Conservation (phyloP, 2,888 invertebrate genomes). For the Lithosia quadra region DNA sequence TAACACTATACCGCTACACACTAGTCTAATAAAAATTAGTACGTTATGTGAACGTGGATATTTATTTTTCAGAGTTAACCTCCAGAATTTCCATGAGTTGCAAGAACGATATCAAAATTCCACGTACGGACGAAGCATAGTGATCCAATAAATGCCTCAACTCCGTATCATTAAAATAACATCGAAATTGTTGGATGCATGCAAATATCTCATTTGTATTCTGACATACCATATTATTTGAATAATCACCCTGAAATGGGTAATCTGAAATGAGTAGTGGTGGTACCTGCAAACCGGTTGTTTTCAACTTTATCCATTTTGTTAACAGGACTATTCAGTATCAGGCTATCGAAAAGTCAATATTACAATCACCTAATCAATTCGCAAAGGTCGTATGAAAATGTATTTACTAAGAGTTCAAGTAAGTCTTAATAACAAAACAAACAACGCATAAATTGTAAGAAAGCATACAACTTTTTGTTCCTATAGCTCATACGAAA, state of each 20-base stretch:
- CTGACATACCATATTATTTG: neutral
- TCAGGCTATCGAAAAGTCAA: neutral
- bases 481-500: neutral
- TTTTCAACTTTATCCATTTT: neutral
- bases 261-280: neutral
- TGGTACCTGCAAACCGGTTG: neutral
- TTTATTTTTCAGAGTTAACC: too few relatives aligned
- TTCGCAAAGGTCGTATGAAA: neutral
- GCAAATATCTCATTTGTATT: slow-evolving; percentile 66
- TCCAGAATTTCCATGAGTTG: too few relatives aligned
- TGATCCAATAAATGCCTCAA: slow-evolving; percentile 42
- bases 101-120: too few relatives aligned
- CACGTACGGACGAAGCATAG: too few relatives aligned
- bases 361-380: neutral
- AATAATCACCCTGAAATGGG: neutral
- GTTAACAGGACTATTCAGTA: too few relatives aligned
- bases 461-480: neutral
- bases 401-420: neutral
- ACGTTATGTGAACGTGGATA: too few relatives aligned
- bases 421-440: neutral
- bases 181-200: slow-evolving; percentile 71
- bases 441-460: neutral
- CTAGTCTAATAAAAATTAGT: neutral
- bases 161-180: slow-evolving; percentile 66
- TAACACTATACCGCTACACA: neutral